Base-by-base conservation (phyloP, 2,888 invertebrate species). In the Ctena decussata region DNA sequence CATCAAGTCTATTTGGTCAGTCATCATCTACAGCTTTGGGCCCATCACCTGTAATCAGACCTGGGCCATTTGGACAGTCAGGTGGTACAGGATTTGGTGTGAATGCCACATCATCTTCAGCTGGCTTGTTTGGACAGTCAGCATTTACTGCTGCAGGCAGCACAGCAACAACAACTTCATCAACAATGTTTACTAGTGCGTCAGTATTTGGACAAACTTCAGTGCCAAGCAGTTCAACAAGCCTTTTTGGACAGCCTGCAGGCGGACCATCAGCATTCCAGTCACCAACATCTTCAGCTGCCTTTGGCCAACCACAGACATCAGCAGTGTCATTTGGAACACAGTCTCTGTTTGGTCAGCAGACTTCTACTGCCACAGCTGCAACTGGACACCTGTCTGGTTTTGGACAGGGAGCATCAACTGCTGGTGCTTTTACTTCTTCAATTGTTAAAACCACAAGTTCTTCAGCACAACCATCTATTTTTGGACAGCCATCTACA, bases 381-480 rank as follows among this genome's bases (percentile, higher is more conserved):
- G n/a, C 57, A 27, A 27, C 57, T 27, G 57, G 57, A 27, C 57
- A 27, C 8, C 41, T 70, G n/a, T 53, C 78, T 18, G 79, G 74
- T n/a, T 80, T 80, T 39, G 75, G 69, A 18, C 39, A 57, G 15
- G 32, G n/a, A 32, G 39, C 57, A 11, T 32, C 53, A 12, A 57
- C 57, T 35, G 21, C 24, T 35, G 49, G 32, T 39, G 11, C 24
- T 44, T 73, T 46, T 27, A 32, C n/a, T 15, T 18, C 12, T 39
- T 39, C 37, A 80, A 80, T 65, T 53, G 53, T 44, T 57, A 44
- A 39, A 53, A 49, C 57, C 71, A 24, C 37, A 35, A 60, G 72
- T 24, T 60, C 35, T 72, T 49, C 60, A 35, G 12, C 18, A 35
- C 21, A 69, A 60, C 8, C 65, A 24, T 69, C 78, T 32, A 27